phyloP scores from a whole-genome alignment of 2,888 invertebrate genomes.

The Drosophila mulleri region DNA sequence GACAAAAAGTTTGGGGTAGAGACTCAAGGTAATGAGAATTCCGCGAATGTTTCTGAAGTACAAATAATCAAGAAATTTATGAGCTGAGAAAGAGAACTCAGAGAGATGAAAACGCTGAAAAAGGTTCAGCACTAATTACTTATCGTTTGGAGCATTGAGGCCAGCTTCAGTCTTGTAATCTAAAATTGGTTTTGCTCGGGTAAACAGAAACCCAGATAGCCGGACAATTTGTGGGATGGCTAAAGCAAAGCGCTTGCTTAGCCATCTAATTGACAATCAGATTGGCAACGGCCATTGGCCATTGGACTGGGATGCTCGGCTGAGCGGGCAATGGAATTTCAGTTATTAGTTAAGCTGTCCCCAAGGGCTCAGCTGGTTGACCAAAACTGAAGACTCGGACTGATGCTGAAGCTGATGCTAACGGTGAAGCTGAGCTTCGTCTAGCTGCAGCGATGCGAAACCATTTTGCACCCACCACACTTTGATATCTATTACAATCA shows the following conservation, averaged over 20 bases:
- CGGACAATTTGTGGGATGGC: slow-evolving; percentile 11
- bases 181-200: slow-evolving; percentile 15
- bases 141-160: background rate
- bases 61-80: background rate
- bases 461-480: slow-evolving; percentile 56
- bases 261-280: slow-evolving; percentile 61
- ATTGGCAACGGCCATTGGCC: slow-evolving; percentile 51
- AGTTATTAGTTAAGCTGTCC: slow-evolving; percentile 32
- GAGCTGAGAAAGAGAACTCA: background rate
- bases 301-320: slow-evolving; percentile 22
- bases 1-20: background rate
- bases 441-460: slow-evolving; percentile 28
- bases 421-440: slow-evolving; percentile 10
- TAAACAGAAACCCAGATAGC: slow-evolving; percentile 14
- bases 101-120: background rate
- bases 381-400: background rate
- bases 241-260: slow-evolving; percentile 28
- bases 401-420: background rate
- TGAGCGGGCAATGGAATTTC: slow-evolving; percentile 25
- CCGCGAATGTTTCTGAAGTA: background rate
- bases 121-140: background rate
- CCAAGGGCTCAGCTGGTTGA: slow-evolving; percentile 23
- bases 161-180: slow-evolving; percentile 9
- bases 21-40: background rate
- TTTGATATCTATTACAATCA: slow-evolving; percentile 77